Evolutionary conservation across 2,888 invertebrate genomes (phyloP), one percentile per base, ranked within the genome.

Genomic region (Atrina japonica): DNA sequence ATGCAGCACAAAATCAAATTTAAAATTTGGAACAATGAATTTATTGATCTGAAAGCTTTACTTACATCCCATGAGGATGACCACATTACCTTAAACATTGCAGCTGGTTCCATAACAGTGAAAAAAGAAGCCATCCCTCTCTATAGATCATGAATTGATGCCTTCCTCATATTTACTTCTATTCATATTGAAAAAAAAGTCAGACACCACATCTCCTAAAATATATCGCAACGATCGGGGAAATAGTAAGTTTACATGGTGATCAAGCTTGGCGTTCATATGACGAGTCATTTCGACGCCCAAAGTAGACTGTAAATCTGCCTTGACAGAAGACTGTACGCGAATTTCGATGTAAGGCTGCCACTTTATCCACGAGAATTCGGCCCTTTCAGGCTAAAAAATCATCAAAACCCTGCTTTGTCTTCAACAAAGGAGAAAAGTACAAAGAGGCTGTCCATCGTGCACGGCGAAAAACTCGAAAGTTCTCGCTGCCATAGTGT

Each of bases 171-270:
- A 3, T 58, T 66, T 27, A 45, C 18, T 9, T 47, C n/a, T n/a
- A 50, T 66, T 14, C 21, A 55, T 3, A 35, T 66, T n/a, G n/a
- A 66, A 27, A 58, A 66, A 50, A 25, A 11, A 21, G 16, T 1
- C 23, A 50, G 21, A 27, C 49, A 14, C 9, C 56, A 7, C 47
- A 47, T 25, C 23, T 66, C 23, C 35, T 58, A 3, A 66, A 66
- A 25, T 66, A 58, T 40, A 30, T 18, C 5, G 14, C 18, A 7
- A 21, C 18, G 11, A 49, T 66, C n/a, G 35, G 58, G 6, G 66
- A 66, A 50, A 49, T 66, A 25, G 27, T 23, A 14, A 27, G 56
- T 1, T n/a, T 49, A 0, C 47, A 58, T 66, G 58, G 50, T 3
- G 58, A 59, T n/a, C n/a, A n/a, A n/a, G n/a, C n/a, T n/a, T n/a